phyloP scores from a whole-genome alignment of 2,888 invertebrate species.

The Drosophila neonasuta region DNA sequence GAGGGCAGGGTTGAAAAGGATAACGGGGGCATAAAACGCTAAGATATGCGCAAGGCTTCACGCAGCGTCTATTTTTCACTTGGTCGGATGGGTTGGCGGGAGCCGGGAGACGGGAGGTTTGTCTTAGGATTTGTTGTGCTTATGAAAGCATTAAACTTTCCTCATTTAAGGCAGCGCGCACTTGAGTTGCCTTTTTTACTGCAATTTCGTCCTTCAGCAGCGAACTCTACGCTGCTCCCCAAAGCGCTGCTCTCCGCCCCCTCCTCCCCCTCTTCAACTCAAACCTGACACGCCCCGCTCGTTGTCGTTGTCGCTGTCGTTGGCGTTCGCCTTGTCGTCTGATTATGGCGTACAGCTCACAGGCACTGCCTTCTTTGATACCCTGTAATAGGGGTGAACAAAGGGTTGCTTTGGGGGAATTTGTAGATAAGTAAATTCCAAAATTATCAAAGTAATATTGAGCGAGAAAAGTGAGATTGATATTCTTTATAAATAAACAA shows the following conservation, averaged over 20 bases:
- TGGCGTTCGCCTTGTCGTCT: slow-evolving; percentile 51
- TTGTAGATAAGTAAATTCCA: not conserved
- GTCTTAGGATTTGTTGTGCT: slow-evolving; percentile 77
- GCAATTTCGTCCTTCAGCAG: slow-evolving; percentile 68
- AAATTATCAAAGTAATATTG: no score
- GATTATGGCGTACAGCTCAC: slow-evolving; percentile 61
- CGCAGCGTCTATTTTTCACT: slow-evolving; percentile 75
- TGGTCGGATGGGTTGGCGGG: slow-evolving; percentile 34
- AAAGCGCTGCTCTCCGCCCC: slow-evolving; percentile 1
- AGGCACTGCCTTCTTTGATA: slow-evolving; percentile 33
- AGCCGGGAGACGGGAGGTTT: slow-evolving; percentile 32
- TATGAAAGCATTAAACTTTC: slow-evolving; percentile 79
- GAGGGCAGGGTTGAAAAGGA: slow-evolving; percentile 46
- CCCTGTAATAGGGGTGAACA: slow-evolving; percentile 11
- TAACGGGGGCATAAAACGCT: slow-evolving; percentile 71
- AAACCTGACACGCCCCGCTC: slow-evolving; percentile 11
- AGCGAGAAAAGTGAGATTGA: no score
- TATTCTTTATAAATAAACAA: no score
- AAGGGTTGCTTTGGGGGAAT: not conserved
- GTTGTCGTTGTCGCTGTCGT: slow-evolving; percentile 26
- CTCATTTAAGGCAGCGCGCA: slow-evolving; percentile 76
- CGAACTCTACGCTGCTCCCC: slow-evolving; percentile 3
- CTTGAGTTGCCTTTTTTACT: slow-evolving; percentile 77
- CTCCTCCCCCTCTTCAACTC: not conserved
- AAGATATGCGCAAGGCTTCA: slow-evolving; percentile 71